A percentile compares a stretch with the other conserved stretches of the same genome.
Conservation (phyloP, 2,888 invertebrate genomes). For the Drosophila subsilvestris region DNA sequence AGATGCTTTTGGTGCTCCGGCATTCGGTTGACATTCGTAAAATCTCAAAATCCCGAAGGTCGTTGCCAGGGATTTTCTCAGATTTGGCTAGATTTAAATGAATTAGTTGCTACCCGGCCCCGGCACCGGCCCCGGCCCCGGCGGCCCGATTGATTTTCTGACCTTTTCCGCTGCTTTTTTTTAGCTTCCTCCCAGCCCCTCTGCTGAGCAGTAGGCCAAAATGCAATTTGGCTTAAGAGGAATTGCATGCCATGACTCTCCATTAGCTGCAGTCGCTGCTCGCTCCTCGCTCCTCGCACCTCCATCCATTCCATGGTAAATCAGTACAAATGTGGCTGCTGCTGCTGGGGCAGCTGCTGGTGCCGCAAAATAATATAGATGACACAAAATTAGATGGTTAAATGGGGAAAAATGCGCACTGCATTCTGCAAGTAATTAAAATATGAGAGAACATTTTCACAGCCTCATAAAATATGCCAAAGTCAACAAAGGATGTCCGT, state of each 20-base stretch:
- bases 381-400: constrained; percentile 55
- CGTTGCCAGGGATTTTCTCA: constrained; percentile 84
- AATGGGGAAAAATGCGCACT: constrained; percentile 61
- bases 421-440: constrained; percentile 74
- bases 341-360: neutral
- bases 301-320: constrained; percentile 26
- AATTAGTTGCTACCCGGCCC: constrained; percentile 82
- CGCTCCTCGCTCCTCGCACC: neutral
- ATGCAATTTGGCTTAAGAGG: constrained; percentile 45
- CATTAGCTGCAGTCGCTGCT: constrained; percentile 36
- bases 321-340: constrained; percentile 61
- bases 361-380: constrained; percentile 45
- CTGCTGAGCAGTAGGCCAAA: constrained; percentile 46
- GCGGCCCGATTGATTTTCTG: constrained; percentile 83
- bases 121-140: neutral
- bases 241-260: constrained; percentile 43
- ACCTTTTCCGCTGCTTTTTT: constrained; percentile 76
- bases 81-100: constrained; percentile 85
- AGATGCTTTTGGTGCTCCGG: constrained; percentile 66
- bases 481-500: constrained; percentile 52
- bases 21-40: constrained; percentile 84
- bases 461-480: constrained; percentile 50
- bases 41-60: constrained; percentile 84
- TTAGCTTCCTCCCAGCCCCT: constrained; percentile 5
- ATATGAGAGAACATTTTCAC: constrained; percentile 54